Base-by-base conservation (phyloP, 2,888 invertebrate genomes). In the Drosophila kambysellisi region DNA sequence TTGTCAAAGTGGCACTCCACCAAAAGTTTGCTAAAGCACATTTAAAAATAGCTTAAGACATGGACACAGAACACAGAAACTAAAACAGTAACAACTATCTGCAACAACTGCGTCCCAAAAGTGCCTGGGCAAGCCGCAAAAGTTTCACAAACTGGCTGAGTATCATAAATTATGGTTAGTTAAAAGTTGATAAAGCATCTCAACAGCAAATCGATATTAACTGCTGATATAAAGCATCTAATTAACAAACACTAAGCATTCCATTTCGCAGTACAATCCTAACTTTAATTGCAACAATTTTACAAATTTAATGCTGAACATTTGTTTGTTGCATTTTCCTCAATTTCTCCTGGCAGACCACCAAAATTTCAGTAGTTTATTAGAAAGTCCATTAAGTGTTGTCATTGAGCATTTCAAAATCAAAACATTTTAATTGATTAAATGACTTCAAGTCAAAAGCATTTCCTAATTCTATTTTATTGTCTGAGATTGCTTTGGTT, bases 11-110 rank as follows among this genome's bases (percentile, higher is more conserved):
- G 80, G 59, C 53, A 56, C 11, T 54, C 39, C 82, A 60, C 62
- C 63, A 70, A 77, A 83, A 83, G 48, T 75, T 83, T 57, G 41
- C 63, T 70, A 53, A 70, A 70, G 72, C 83, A 81, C 85, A 89
- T 89, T 85, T 89, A 88, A 89, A 86, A 90, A 88, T 90, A 89
- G 81, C 86, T 86, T 86, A 90, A 89, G 88, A 85, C 70, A 63
- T 25, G 20, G 20, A 25, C 20, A 25, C 20, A 25, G 50, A 50
- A 37, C 35, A 48, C 60, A 65, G 17, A 60, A 64, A 63, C 76
- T 41, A 41, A 59, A 65, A 51, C 58, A 64, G 39, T 54, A 48
- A 39, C 60, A 68, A 20, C 59, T 61, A 57, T 25, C 12, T 60
- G 54, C 62, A 58, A 54, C 65, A 71, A 75, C 64, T 71, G 67